phyloP scores from a whole-genome alignment of 1,140 invertebrate species.

The Drosophila kohkoa region DNA sequence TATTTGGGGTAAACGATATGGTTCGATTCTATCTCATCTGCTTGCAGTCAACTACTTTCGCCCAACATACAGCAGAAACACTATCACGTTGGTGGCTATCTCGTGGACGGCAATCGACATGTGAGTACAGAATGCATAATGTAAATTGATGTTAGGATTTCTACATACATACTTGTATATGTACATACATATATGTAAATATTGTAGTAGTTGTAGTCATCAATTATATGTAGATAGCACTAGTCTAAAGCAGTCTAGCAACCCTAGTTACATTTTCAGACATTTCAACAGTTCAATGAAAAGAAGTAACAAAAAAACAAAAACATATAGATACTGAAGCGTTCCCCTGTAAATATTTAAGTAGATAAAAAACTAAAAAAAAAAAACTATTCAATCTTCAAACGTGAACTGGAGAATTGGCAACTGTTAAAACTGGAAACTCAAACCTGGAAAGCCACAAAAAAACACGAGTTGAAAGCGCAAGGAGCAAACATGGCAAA shows the following conservation, averaged over 20 bases:
- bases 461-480: not conserved
- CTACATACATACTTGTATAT: no score
- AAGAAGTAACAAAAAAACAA: not conserved
- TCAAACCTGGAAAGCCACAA: not conserved
- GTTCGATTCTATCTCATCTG: not conserved
- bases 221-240: not conserved
- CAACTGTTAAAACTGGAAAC: no score
- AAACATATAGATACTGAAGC: conserved; percentile 14
- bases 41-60: conserved; percentile 90
- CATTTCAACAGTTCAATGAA: conserved; percentile 14
- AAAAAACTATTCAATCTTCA: conserved; percentile 1
- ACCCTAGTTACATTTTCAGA: not conserved
- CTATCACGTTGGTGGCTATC: conserved; percentile 88
- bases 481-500: conserved; percentile 90
- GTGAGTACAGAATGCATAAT: conserved; percentile 35
- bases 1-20: no score
- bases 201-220: no score
- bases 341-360: conserved; percentile 10
- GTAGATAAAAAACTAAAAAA: conserved; percentile 9
- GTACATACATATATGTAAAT: no score
- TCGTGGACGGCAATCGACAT: conserved; percentile 83
- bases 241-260: conserved; percentile 8
- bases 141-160: no score
- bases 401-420: no score
- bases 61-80: conserved; percentile 93